A percentile compares a stretch with the other conserved stretches of the same genome.
Evolutionary conservation across 2,797 vertebrate species (phyloP).

Genomic region (Onychomys arenicola): DNA sequence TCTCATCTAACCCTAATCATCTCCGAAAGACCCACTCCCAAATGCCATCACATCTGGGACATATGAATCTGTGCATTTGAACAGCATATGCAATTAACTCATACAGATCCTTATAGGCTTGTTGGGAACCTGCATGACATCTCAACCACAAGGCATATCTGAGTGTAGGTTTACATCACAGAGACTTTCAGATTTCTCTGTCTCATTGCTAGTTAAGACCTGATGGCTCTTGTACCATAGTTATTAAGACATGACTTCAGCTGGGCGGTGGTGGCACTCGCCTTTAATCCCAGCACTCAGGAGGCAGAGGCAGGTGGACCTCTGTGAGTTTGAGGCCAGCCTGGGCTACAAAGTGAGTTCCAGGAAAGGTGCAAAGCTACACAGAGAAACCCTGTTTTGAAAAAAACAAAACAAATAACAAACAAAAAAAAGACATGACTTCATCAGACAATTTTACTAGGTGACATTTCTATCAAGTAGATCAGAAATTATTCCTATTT

Average conservation of each 20-base stretch:
- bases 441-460: neutral
- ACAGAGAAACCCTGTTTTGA: too few species aligned
- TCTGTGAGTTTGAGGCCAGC: too few species aligned
- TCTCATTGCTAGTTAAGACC: conserved; percentile 19
- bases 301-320: too few species aligned
- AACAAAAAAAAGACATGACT: conserved; percentile 53
- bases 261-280: too few species aligned
- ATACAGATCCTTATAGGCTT: neutral
- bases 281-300: too few species aligned
- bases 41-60: neutral
- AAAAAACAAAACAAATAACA: too few species aligned
- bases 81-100: neutral
- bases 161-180: neutral
- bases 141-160: neutral
- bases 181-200: neutral
- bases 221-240: neutral
- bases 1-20: neutral
- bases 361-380: too few species aligned
- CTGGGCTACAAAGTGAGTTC: too few species aligned
- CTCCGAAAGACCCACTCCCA: neutral
- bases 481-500: neutral
- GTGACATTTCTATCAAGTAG: neutral
- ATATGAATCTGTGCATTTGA: neutral
- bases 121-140: neutral
- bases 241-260: conserved; percentile 44